Percentiles rank a stretch among this genome's conserved stretches.
Evolutionary conservation across 2,113 vertebrate genomes (phyloP).

Genomic region (Budorcas taxicolor): DNA sequence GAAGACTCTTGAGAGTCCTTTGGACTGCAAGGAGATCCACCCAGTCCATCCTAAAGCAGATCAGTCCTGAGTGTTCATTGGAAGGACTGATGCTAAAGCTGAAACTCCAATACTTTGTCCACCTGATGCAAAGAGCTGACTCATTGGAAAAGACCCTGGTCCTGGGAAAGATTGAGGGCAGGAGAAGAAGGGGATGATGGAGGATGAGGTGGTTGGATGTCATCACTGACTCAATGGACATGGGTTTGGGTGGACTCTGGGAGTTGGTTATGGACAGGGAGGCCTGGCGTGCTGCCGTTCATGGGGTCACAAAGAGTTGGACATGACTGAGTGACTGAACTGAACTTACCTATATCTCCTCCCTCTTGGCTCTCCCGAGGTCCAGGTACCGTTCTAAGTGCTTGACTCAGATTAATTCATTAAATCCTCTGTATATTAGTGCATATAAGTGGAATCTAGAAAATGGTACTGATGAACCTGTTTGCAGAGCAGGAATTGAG

Average conservation of each 20-base stretch:
- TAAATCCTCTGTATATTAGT: neutral
- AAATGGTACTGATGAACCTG: neutral
- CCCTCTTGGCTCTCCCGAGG: neutral
- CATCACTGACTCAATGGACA: neutral
- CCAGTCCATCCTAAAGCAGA: neutral
- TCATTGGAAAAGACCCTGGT: neutral
- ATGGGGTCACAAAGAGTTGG: neutral
- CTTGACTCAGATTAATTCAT: neutral
- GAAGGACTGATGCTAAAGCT: neutral
- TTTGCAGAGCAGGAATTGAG: neutral
- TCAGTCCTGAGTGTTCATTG: neutral
- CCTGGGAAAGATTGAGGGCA: neutral
- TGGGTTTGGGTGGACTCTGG: neutral
- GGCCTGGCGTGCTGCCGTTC: fast-evolving
- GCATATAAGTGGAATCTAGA: neutral
- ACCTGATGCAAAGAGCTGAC: fast-evolving
- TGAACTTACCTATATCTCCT: neutral
- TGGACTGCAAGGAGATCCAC: neutral
- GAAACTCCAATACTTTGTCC: neutral
- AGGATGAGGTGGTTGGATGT: neutral
- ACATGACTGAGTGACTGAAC: neutral
- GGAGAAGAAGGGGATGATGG: neutral
- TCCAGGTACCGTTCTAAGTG: neutral
- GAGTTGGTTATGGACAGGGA: neutral
- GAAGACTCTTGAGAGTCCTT: neutral